Conservation (phyloP, 2,888 invertebrate species). For the Aromia moschata region DNA sequence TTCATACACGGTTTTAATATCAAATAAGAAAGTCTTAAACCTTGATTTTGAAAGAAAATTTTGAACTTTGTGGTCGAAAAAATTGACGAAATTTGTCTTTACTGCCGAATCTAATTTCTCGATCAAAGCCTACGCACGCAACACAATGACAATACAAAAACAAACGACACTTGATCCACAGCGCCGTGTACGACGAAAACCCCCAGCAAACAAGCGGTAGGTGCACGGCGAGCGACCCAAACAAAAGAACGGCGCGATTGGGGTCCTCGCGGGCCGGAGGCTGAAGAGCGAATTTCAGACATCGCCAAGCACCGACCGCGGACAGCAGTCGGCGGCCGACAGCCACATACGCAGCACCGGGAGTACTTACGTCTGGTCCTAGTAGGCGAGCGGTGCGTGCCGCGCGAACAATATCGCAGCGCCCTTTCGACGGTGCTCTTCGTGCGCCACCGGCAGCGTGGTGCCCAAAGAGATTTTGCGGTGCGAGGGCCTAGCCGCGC, state of each 20-base stretch:
- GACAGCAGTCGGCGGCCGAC: slow-evolving; percentile 23
- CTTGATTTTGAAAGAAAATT: too few relatives aligned
- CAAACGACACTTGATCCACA: slow-evolving; percentile 3
- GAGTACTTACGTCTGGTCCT: slow-evolving; percentile 33
- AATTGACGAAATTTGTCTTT: too few relatives aligned
- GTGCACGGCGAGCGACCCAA: slow-evolving; percentile 16
- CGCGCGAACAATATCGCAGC: slow-evolving; percentile 45
- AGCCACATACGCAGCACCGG: too few relatives aligned
- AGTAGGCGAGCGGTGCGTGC: slow-evolving; percentile 38
- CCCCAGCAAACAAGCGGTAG: slow-evolving; percentile 8
- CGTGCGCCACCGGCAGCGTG: slow-evolving; percentile 13
- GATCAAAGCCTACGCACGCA: background rate
- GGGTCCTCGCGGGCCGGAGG: slow-evolving; percentile 20
- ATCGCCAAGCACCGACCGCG: slow-evolving; percentile 10
- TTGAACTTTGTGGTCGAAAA: too few relatives aligned
- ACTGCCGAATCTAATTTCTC: background rate
- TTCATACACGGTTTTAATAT: too few relatives aligned
- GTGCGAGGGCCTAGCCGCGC: slow-evolving; percentile 8
- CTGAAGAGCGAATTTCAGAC: slow-evolving; percentile 22
- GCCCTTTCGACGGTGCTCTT: slow-evolving; percentile 42
- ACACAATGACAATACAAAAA: background rate
- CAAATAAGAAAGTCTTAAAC: too few relatives aligned
- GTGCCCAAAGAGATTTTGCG: background rate
- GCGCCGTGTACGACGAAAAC: slow-evolving; percentile 8
- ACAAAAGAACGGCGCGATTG: slow-evolving; percentile 16